Percentiles rank a stretch among this genome's conserved stretches.
These are phyloP conservation scores for Myotis lucifugus DNA, from an alignment of 2,113 vertebrate species.

Conservation along the genomic window DNA sequence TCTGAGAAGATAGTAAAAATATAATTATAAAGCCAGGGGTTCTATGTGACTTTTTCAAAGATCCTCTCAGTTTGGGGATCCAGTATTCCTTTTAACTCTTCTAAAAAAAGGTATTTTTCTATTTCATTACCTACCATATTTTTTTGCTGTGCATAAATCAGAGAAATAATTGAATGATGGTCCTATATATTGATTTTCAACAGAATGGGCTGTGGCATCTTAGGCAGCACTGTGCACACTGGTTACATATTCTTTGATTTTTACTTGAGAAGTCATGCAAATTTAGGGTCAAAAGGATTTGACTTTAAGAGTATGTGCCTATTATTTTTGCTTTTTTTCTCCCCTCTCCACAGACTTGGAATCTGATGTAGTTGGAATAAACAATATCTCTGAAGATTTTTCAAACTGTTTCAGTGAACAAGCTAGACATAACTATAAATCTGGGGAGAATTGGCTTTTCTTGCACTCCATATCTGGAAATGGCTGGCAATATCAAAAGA, in stretches of 20 bases:
- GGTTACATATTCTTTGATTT: neutral
- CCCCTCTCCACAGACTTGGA: neutral
- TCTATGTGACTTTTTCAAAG: neutral
- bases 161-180: neutral
- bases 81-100: neutral
- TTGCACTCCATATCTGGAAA: slow-evolving; percentile 50
- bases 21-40: neutral
- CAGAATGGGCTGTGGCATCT: neutral
- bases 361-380: slow-evolving; percentile 30
- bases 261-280: neutral
- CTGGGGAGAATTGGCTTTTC: slow-evolving; percentile 37
- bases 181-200: slow-evolving; percentile 21
- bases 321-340: neutral
- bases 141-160: neutral
- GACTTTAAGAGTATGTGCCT: neutral
- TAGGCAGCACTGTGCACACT: neutral
- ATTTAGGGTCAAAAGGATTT: slow-evolving; percentile 27
- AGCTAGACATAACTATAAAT: slow-evolving; percentile 67
- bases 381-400: slow-evolving; percentile 56
- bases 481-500: slow-evolving; percentile 68
- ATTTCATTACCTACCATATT: neutral
- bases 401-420: slow-evolving; percentile 65
- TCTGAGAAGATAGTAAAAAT: neutral
- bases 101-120: neutral
- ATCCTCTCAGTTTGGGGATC: neutral